These are phyloP conservation scores for Iguana delicatissima DNA, from an alignment of 2,797 vertebrate species.

Conservation along the genomic window DNA sequence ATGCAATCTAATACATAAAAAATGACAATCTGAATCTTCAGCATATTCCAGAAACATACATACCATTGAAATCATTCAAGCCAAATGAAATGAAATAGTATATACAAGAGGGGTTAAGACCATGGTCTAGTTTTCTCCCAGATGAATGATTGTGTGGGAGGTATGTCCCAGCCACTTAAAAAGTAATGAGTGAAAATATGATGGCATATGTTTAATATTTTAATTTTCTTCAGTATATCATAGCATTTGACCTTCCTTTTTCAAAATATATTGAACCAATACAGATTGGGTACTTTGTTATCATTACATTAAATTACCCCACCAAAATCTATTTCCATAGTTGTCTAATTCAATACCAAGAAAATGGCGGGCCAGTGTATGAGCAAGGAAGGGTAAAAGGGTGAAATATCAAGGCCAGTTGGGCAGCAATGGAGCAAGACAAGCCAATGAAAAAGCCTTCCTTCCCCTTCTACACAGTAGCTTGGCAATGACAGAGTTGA, in stretches of 20 bases:
- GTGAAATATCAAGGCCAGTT: background rate
- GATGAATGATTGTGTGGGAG: background rate
- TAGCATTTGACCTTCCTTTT: background rate
- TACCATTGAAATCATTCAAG: background rate
- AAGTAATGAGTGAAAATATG: background rate
- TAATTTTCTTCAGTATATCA: conserved; percentile 35
- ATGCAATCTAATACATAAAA: background rate
- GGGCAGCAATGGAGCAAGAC: background rate
- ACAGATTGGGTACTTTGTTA: background rate
- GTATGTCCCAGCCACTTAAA: background rate
- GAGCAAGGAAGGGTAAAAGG: background rate
- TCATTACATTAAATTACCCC: background rate
- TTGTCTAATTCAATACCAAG: background rate
- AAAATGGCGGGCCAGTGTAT: background rate
- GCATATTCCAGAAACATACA: background rate
- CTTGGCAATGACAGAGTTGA: too few species aligned
- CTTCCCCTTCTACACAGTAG: too few species aligned
- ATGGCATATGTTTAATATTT: conserved; percentile 2
- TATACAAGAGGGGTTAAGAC: background rate
- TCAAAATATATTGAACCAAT: background rate
- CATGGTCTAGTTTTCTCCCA: background rate
- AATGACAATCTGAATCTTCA: background rate
- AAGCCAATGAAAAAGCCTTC: background rate
- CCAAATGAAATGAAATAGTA: background rate
- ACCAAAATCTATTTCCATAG: background rate